A percentile compares a stretch with the other conserved stretches of the same genome.
These are phyloP conservation scores for Myotis davidii DNA, from an alignment of 2,113 vertebrate genomes.

Conservation along the genomic window DNA sequence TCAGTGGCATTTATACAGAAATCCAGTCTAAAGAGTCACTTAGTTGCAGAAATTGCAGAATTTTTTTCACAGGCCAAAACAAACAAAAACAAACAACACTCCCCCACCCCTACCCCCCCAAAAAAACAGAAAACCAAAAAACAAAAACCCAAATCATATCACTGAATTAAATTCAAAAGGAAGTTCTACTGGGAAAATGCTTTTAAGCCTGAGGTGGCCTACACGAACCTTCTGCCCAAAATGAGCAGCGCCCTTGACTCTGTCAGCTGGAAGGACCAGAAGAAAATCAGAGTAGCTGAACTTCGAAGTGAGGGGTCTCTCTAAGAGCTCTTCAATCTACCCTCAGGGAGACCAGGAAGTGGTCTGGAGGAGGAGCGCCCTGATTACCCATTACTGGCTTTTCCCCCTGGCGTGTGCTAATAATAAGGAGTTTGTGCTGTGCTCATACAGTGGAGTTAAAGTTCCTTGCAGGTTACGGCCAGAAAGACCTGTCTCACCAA, in stretches of 20 bases:
- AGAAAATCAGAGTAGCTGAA: not conserved
- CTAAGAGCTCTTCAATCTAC: not conserved
- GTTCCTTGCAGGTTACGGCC: not conserved
- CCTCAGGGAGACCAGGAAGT: not conserved
- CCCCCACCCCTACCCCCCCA: no score
- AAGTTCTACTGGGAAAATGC: not conserved
- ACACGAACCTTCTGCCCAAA: not conserved
- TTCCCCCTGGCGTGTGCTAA: not conserved
- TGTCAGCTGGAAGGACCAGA: not conserved
- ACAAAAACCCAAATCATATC: not conserved
- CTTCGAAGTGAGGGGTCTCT: not conserved
- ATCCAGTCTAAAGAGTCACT: not conserved
- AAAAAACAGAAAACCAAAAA: no score
- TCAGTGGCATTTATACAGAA: not conserved
- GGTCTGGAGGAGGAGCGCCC: not conserved
- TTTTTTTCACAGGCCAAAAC: not conserved
- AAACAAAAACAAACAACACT: not conserved
- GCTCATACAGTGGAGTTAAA: not conserved
- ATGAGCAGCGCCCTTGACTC: not conserved
- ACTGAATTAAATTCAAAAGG: not conserved
- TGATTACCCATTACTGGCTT: fast-evolving
- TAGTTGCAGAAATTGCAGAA: not conserved
- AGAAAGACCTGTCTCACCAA: not conserved
- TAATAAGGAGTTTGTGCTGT: not conserved
- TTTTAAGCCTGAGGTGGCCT: not conserved